Percentiles rank a stretch among this genome's conserved stretches.
Conservation (phyloP, 2,888 invertebrate species). For the Saturnia pavonia region DNA sequence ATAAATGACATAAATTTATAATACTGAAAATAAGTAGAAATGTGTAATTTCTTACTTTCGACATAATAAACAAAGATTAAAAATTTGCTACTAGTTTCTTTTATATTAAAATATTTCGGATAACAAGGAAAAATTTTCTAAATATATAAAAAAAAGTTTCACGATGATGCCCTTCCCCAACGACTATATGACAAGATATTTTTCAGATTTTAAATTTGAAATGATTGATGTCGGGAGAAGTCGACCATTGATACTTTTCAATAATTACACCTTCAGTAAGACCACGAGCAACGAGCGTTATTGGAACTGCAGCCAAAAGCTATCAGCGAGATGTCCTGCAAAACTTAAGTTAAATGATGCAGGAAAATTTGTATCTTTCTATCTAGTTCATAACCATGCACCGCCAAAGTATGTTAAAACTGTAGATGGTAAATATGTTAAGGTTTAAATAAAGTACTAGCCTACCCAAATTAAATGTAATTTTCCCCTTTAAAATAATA, state of each 20-base stretch:
- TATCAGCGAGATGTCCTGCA: slow-evolving; percentile 47
- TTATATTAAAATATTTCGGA: too few species aligned
- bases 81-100: too few species aligned
- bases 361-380: slow-evolving; percentile 30
- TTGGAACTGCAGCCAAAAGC: slow-evolving; percentile 59
- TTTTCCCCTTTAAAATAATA: too few species aligned
- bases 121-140: too few species aligned
- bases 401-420: slow-evolving; percentile 24
- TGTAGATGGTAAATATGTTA: slow-evolving; percentile 17
- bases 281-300: slow-evolving; percentile 54
- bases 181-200: background rate
- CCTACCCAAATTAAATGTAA: too few species aligned
- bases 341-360: slow-evolving; percentile 48
- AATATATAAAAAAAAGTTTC: too few species aligned
- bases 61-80: too few species aligned
- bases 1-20: too few species aligned
- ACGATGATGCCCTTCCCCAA: too few species aligned
- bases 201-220: slow-evolving; percentile 5
- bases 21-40: too few species aligned
- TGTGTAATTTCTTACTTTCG: too few species aligned
- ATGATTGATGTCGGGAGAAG: slow-evolving; percentile 30
- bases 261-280: slow-evolving; percentile 48
- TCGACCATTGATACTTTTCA: slow-evolving; percentile 32
- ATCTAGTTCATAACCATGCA: slow-evolving; percentile 25
- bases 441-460: too few species aligned